Base-by-base conservation (phyloP, 2,797 vertebrate species). In the Channallabes apus region DNA sequence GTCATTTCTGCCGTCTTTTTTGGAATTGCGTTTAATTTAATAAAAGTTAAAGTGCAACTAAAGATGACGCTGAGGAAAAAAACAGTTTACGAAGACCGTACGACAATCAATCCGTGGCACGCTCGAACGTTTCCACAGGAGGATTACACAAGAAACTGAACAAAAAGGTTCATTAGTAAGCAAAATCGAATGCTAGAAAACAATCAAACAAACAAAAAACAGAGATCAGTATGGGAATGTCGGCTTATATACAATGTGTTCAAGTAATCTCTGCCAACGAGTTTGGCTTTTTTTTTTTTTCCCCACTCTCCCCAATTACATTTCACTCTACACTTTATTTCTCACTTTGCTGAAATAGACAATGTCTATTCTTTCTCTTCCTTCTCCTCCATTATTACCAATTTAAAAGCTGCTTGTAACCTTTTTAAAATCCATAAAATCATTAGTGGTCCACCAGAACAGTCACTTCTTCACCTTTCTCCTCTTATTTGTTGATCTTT, bases 401-500 rank as follows among this genome's bases (percentile, higher is more conserved):
- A 29, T 54, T 71, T 73, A 69, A 75, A 85, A 58, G 78, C 84
- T 85, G 80, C 81, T 69, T 8, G 17, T 69, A 54, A 85, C 69
- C 27, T 14, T 35, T 85, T 82, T 51, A 61, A 77, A 77, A 32
- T 35, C 75, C 27, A 32, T 56, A 41, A 73, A 80, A 22, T 76
- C 59, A 24, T 56, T 17, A 12, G 71, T 32, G 62, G 41, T 79
- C 75, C 46, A 65, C 64, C 35, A 69, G 32, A 68, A 77, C 46
- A 32, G 32, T 6, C 14, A 12, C 54, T 15, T 78, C 14, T 75
- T 72, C 38, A 71, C 20, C 20, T 56, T 56, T 67, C 32, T 51
- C 64, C 20, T 14, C 83, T 87, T 85, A 98, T 95, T 96, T 97
- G 93, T 96, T 97, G 90, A 96, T 93, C 93, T 97, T 99, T 89